These are phyloP conservation scores for Clusia tigrina DNA, from an alignment of 2,888 invertebrate genomes.

Conservation along the genomic window DNA sequence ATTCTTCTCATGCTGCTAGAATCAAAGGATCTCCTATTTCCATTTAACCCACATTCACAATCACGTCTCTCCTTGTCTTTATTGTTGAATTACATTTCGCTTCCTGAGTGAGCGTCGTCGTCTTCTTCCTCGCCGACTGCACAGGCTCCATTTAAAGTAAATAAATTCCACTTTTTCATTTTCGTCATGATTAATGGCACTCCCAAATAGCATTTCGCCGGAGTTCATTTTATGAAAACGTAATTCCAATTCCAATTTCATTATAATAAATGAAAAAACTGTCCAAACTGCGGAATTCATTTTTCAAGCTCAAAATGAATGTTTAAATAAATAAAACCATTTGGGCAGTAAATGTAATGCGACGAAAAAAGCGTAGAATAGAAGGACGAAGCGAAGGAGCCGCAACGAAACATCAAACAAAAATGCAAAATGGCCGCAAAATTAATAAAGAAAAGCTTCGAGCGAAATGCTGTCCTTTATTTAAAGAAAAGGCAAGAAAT, in stretches of 20 bases:
- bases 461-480: slow-evolving; percentile 12
- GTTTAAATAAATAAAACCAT: slow-evolving; percentile 23
- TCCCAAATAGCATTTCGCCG: neutral
- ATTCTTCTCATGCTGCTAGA: too few species aligned
- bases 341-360: neutral
- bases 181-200: neutral
- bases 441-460: slow-evolving; percentile 6
- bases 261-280: slow-evolving; percentile 33
- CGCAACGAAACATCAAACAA: neutral
- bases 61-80: too few species aligned
- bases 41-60: neutral
- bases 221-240: neutral
- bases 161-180: neutral
- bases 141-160: neutral
- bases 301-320: slow-evolving; percentile 30
- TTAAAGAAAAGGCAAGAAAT: neutral
- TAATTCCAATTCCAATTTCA: slow-evolving; percentile 14
- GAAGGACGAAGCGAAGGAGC: neutral
- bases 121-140: neutral
- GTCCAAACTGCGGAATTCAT: slow-evolving; percentile 27
- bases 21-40: too few species aligned
- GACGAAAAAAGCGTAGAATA: neutral
- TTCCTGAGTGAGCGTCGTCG: neutral
- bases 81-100: neutral
- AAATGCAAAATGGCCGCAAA: slow-evolving; percentile 1